Evolutionary conservation across 92 coral and sea anemone species (phyloP).

Genomic region (Siderastrea siderea): DNA sequence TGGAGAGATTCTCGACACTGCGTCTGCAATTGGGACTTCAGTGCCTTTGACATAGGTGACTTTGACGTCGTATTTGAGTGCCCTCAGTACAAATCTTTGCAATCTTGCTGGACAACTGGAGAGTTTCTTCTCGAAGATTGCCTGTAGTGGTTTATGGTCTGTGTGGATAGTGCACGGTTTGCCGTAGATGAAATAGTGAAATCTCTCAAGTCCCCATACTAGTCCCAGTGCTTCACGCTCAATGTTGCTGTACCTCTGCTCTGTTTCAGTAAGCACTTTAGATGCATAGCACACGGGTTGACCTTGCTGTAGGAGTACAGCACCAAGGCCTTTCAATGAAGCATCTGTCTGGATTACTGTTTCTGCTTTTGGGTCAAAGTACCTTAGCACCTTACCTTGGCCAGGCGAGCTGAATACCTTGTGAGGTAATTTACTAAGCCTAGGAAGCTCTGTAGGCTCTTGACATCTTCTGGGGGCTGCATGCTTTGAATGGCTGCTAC

Average conservation of each 20-base stretch:
- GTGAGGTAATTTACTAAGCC: no score
- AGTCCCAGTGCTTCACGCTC: slow-evolving; percentile 71
- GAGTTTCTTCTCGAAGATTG: slow-evolving; percentile 61
- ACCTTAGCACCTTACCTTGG: slow-evolving; percentile 60
- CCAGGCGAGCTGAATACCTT: no score
- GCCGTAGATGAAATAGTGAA: slow-evolving; percentile 70
- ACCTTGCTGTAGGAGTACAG: slow-evolving; percentile 41
- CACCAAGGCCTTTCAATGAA: slow-evolving; percentile 9
- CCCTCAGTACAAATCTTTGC: slow-evolving; percentile 67
- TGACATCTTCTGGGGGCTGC: no score
- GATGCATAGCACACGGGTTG: slow-evolving; percentile 71
- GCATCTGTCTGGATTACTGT: slow-evolving; percentile 60
- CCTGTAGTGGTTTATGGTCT: slow-evolving; percentile 65
- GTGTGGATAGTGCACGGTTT: slow-evolving; percentile 69
- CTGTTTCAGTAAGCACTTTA: slow-evolving; percentile 69
- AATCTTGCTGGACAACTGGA: slow-evolving; percentile 68
- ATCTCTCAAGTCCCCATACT: slow-evolving; percentile 74
- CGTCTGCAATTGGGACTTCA: slow-evolving; percentile 64
- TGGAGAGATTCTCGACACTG: slow-evolving; percentile 62
- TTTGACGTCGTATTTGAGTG: slow-evolving; percentile 56
- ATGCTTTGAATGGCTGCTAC: no score
- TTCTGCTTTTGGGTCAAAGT: slow-evolving; percentile 57
- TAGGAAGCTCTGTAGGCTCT: slow-evolving; percentile 3
- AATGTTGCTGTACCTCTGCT: slow-evolving; percentile 69
- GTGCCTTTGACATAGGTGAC: slow-evolving; percentile 53